A percentile compares a stretch with the other conserved stretches of the same genome.
phyloP scores from a whole-genome alignment of 2,888 invertebrate genomes.

The Callinectes sapidus region DNA sequence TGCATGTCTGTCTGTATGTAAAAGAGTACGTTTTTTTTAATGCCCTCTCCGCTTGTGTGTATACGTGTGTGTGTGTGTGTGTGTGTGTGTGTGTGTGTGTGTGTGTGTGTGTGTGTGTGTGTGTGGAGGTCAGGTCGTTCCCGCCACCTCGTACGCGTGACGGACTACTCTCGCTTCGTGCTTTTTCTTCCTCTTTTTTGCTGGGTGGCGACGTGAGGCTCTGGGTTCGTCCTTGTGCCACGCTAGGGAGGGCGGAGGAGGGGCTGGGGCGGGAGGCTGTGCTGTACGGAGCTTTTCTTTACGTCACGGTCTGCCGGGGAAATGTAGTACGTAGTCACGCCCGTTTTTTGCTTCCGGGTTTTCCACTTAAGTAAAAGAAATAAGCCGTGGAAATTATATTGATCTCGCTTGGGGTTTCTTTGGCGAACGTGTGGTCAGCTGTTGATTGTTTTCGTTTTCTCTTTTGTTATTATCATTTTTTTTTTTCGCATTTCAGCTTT shows the following conservation, averaged over 20 bases:
- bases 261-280: background rate
- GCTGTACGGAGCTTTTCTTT: background rate
- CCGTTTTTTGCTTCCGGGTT: conserved; percentile 10
- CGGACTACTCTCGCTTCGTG: background rate
- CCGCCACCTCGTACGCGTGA: conserved; percentile 26
- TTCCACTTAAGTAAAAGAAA: background rate
- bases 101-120: conserved; percentile 10
- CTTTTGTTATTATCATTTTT: background rate
- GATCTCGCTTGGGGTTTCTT: background rate
- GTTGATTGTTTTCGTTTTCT: background rate
- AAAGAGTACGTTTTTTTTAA: background rate
- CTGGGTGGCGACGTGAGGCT: background rate
- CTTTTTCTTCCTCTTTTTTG: background rate
- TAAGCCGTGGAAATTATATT: background rate
- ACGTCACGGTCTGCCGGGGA: background rate
- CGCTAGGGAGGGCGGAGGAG: no score
- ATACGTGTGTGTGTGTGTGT: no score
- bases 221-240: background rate
- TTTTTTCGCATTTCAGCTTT: background rate
- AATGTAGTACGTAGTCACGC: background rate
- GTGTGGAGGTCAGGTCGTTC: conserved; percentile 23
- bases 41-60: no score
- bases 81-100: no score
- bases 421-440: background rate
- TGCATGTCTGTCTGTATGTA: background rate